Percentiles rank a stretch among this genome's conserved stretches.
These are phyloP conservation scores for Tamandua tetradactyla DNA, from an alignment of 2,797 vertebrate species.

Conservation along the genomic window DNA sequence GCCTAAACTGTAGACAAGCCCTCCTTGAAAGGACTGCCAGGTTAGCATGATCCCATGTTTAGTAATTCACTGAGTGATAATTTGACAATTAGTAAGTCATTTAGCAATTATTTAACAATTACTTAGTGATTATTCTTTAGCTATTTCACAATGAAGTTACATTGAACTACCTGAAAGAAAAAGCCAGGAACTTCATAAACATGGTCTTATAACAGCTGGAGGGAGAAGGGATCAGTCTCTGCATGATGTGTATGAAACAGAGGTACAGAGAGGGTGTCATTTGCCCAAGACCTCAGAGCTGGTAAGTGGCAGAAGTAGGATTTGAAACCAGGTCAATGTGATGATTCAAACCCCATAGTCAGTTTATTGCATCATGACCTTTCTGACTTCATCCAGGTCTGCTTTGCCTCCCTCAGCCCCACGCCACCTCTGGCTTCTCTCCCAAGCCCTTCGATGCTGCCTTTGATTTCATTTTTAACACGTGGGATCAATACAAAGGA, in stretches of 20 bases:
- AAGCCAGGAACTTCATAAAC: background rate
- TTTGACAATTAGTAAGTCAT: background rate
- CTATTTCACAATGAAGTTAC: background rate
- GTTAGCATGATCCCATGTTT: background rate
- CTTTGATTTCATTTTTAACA: background rate
- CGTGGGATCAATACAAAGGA: background rate
- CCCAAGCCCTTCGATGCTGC: background rate
- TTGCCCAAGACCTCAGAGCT: background rate
- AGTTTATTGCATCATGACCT: rapidly evolving
- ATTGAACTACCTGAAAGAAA: background rate
- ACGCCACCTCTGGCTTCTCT: background rate
- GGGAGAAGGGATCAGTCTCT: background rate
- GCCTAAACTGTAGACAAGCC: background rate
- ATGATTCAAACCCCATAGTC: background rate
- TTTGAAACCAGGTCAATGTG: background rate
- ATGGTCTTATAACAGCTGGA: background rate
- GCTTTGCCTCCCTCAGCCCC: background rate
- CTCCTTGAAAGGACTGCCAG: background rate
- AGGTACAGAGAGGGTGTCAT: background rate
- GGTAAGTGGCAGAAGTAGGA: background rate
- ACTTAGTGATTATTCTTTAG: background rate
- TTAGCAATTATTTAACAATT: background rate
- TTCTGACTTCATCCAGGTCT: background rate
- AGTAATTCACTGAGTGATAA: background rate
- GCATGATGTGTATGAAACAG: background rate